Conservation (phyloP, 2,113 vertebrate genomes). For the Orycteropus afer region DNA sequence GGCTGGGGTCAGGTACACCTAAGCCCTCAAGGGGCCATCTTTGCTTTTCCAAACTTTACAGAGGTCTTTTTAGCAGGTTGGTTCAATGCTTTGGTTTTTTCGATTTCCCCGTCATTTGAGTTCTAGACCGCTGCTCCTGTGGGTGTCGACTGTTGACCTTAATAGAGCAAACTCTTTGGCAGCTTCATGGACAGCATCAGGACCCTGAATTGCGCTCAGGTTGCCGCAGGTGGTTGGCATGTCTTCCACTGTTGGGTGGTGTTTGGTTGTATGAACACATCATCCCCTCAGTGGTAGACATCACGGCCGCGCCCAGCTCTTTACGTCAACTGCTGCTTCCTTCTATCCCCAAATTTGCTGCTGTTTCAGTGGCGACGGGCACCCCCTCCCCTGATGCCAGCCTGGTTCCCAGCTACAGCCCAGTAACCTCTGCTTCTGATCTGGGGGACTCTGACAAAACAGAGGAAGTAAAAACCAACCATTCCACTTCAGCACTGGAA, state of each 20-base stretch:
- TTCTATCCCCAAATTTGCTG: fast-evolving
- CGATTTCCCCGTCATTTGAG: too few relatives aligned
- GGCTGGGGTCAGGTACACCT: background rate
- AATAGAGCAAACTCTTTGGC: background rate
- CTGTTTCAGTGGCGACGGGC: background rate
- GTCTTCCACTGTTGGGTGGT: background rate
- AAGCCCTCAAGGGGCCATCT: background rate
- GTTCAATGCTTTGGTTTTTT: background rate
- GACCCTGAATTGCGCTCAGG: too few relatives aligned
- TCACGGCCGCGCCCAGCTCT: background rate
- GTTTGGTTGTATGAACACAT: background rate
- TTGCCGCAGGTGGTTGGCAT: background rate
- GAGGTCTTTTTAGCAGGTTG: too few relatives aligned
- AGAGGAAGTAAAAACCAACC: background rate
- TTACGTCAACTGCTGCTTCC: background rate
- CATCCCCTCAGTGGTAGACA: background rate
- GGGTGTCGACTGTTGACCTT: background rate
- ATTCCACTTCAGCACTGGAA: background rate
- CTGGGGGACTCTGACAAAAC: too few relatives aligned
- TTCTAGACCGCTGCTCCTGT: background rate
- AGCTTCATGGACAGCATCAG: background rate
- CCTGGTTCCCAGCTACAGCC: background rate
- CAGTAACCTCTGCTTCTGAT: background rate
- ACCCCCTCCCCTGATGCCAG: background rate
- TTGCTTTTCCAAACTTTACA: background rate